These are phyloP conservation scores for Pygoscelis adeliae DNA, from an alignment of 2,113 vertebrate genomes.

Conservation along the genomic window DNA sequence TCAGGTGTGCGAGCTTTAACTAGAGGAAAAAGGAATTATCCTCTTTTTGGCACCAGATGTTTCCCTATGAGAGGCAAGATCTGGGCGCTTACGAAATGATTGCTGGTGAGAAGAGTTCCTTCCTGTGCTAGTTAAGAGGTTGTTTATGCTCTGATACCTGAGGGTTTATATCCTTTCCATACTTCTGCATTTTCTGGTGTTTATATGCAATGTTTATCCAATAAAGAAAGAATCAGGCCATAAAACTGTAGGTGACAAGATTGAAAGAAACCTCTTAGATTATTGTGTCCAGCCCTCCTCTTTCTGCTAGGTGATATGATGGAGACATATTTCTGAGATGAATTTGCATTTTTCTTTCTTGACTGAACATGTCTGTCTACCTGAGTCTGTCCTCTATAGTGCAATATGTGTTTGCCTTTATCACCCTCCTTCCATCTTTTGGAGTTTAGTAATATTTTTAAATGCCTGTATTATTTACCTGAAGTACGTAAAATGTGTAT, in stretches of 20 bases:
- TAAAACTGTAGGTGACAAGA: neutral
- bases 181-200: neutral
- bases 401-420: neutral
- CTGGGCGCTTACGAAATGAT: neutral
- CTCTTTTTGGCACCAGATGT: conserved; percentile 26
- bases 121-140: neutral
- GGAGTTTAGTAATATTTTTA: neutral
- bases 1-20: conserved; percentile 33
- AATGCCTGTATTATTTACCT: neutral
- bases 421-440: neutral
- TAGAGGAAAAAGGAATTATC: conserved; percentile 22
- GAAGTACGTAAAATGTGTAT: neutral
- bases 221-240: neutral
- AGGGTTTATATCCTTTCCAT: neutral
- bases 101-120: neutral
- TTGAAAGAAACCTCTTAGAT: neutral
- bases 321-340: neutral
- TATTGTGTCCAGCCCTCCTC: neutral
- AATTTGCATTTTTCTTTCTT: neutral
- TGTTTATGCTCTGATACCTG: conserved; percentile 29
- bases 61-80: conserved; percentile 9
- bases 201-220: neutral
- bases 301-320: neutral
- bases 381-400: neutral
- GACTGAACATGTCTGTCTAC: neutral